Evolutionary conservation across 2,888 invertebrate species (phyloP), one percentile per base, ranked within the genome.

Genomic region (Dynastes grantii): DNA sequence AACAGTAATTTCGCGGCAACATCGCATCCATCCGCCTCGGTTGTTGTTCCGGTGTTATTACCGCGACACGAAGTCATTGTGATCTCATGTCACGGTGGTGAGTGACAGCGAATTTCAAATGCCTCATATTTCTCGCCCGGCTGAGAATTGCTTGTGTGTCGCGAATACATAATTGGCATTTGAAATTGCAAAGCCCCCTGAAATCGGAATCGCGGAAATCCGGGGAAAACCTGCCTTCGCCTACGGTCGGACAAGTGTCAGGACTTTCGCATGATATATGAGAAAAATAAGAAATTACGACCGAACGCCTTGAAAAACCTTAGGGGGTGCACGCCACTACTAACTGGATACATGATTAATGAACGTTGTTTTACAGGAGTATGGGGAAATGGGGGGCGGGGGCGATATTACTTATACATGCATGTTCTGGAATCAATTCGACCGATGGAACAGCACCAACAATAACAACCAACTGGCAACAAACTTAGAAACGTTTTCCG

Each of bases 81-180:
- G 73, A 82, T 81, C 83, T 81, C 84, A 83, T 83, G 85, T 83
- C 85, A 80, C 81, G 81, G 79, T 80, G 80, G 81, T 87, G 87
- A 87, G 85, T 87, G 87, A 87, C 87, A 84, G 83, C 81, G 86
- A 87, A 87, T 87, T 87, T 86, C 85, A 85, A 86, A 87, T 86
- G 85, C 85, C 85, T 87, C 87, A 88, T 88, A 88, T 88, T 88
- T 88, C 87, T 86, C 85, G 86, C 84, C 85, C 86, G 85, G 84
- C 85, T 85, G 87, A 87, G 88, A 87, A 88, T 88, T 88, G 88
- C 86, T 85, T 88, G 83, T 87, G 88, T 87, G 87, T 85, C 84
- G 84, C 83, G 88, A 88, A 88, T 88, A 86, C 88, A 87, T 88
- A 89, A 89, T 88, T 88, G 87, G 86, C 86, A 85, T 83, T 87